A percentile compares a stretch with the other conserved stretches of the same genome.
Evolutionary conservation across 1,140 invertebrate genomes (phyloP).

Genomic region (Schlechtendalia chinensis): DNA sequence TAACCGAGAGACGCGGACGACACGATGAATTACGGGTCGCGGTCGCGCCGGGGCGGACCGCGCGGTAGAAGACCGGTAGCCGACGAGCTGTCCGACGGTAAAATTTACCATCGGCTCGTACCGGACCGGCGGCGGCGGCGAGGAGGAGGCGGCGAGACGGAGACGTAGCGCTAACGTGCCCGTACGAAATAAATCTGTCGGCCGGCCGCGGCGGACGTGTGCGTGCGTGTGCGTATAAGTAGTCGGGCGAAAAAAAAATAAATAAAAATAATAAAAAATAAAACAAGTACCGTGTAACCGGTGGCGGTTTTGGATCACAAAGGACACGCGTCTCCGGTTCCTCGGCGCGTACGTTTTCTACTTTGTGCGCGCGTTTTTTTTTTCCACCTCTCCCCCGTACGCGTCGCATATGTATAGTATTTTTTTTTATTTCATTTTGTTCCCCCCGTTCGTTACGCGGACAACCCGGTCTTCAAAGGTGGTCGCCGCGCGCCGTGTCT

Average conservation of each 20-base stretch:
- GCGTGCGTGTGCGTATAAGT: not conserved
- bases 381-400: not conserved
- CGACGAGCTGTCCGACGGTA: slow-evolving; percentile 28
- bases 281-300: slow-evolving; percentile 22
- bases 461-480: too few species aligned
- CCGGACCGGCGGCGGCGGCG: not conserved
- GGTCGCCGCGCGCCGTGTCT: too few species aligned
- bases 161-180: not conserved
- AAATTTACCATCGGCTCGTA: slow-evolving; percentile 38
- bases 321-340: slow-evolving; percentile 42
- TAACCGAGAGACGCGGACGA: too few species aligned
- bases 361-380: not conserved
- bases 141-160: not conserved
- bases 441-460: too few species aligned
- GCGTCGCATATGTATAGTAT: too few species aligned
- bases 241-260: slow-evolving; percentile 24
- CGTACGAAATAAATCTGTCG: slow-evolving; percentile 44
- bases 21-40: slow-evolving; percentile 24
- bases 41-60: not conserved
- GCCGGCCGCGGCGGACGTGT: not conserved
- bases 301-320: slow-evolving; percentile 46
- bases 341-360: not conserved
- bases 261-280: not conserved
- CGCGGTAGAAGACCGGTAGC: slow-evolving; percentile 32
- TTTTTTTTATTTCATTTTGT: too few species aligned